Evolutionary conservation across 2,888 invertebrate genomes (phyloP), one percentile per base, ranked within the genome.

Genomic region (Toxonevra muliebris): DNA sequence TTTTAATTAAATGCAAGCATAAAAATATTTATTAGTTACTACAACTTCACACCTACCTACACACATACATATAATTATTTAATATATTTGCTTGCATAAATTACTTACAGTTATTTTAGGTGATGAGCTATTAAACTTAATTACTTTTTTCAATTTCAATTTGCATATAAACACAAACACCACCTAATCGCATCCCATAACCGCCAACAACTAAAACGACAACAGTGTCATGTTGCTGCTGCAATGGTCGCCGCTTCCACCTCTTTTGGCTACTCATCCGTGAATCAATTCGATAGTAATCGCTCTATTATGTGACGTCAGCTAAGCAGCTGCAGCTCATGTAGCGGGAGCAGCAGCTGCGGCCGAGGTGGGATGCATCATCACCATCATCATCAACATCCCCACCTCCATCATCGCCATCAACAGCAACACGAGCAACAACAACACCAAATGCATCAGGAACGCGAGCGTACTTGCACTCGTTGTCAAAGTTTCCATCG

Each of bases 261-360:
- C 61, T 84, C 85, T 64, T 82, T 85, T 63, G 85, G 84, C 69
- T 85, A 85, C 74, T 81, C 84, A 53, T 85, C 85, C 43, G 85
- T 85, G 68, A 84, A 85, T 76, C 85, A 85, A 75, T 79, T 84
- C 74, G 84, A 85, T 71, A 76, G 76, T 40, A 80, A 80, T 74
- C 84, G 85, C 63, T 82, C 81, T 66, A 80, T 84, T 75, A 85
- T 85, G 79, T 85, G 85, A 84, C 85, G 85, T 61, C 84, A 85
- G 77, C 83, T 82, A n/a, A 85, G 84, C 82, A 85, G 84, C 77
- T 85, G 85, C 79, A 85, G 84, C 77, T 83, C 85, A 73, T 85
- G 85, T 74, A 84, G 84, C 75, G 82, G 81, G 73, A 82, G 83
- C 77, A 84, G 84, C 81, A 85, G 83, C 78, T 85, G 83, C 75